phyloP scores from a whole-genome alignment of 2,113 vertebrate species.

The Dinomys branickii region DNA sequence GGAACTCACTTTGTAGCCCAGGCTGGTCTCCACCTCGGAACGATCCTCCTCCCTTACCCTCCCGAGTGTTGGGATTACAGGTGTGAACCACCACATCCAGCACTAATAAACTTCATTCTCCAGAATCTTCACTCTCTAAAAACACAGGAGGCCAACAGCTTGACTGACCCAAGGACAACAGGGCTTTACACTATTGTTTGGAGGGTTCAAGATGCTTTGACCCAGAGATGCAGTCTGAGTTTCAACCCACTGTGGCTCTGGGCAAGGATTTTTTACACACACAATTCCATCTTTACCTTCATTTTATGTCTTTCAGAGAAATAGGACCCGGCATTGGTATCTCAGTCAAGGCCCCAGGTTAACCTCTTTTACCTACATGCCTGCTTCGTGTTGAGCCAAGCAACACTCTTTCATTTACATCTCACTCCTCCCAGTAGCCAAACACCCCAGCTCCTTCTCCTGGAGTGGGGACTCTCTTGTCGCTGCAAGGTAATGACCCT shows the following conservation, averaged over 20 bases:
- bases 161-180: background rate
- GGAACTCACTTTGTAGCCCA: too few species aligned
- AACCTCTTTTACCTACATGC: background rate
- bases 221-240: background rate
- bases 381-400: background rate
- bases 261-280: background rate
- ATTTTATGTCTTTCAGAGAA: background rate
- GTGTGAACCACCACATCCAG: too few species aligned
- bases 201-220: background rate
- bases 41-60: too few species aligned
- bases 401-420: background rate
- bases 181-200: background rate
- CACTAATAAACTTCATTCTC: background rate
- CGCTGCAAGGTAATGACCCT: background rate
- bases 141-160: background rate
- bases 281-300: background rate
- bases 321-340: background rate
- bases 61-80: too few species aligned
- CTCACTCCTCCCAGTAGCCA: background rate
- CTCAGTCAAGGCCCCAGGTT: background rate
- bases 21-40: too few species aligned
- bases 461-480: background rate
- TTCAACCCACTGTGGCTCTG: background rate
- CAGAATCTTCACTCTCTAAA: background rate
- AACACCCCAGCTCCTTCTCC: background rate